Percentiles rank a stretch among this genome's conserved stretches.
phyloP scores from a whole-genome alignment of 2,888 invertebrate species.

The Leistus spinibarbis region DNA sequence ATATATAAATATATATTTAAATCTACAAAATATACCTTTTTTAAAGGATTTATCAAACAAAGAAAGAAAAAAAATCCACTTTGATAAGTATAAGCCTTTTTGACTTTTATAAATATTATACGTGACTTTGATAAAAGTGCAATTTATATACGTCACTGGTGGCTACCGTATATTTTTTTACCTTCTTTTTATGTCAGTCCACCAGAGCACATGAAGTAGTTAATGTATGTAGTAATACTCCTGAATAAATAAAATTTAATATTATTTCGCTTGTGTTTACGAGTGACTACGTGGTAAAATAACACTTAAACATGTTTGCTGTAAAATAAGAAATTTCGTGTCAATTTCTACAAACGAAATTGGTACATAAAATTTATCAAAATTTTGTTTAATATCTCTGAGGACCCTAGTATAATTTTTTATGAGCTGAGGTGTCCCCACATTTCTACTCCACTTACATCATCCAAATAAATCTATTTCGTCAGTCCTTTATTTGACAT shows the following conservation, averaged over 20 bases:
- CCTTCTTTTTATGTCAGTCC: neutral
- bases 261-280: neutral
- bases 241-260: neutral
- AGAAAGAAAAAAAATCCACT: neutral
- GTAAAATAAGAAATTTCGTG: neutral
- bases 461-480: too few relatives aligned
- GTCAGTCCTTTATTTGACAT: too few relatives aligned
- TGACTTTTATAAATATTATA: too few relatives aligned
- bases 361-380: too few relatives aligned
- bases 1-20: neutral
- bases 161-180: too few relatives aligned
- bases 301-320: neutral
- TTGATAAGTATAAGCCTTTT: too few relatives aligned
- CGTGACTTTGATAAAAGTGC: neutral
- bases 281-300: neutral
- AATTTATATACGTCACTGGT: neutral
- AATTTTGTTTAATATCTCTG: too few relatives aligned
- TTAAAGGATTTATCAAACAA: neutral
- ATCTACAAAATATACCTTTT: neutral
- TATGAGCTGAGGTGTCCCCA: too few relatives aligned
- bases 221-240: neutral
- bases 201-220: neutral
- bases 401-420: too few relatives aligned
- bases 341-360: neutral
- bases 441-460: too few relatives aligned